phyloP scores from a whole-genome alignment of 2,888 invertebrate species.

The Cantharis rufa region DNA sequence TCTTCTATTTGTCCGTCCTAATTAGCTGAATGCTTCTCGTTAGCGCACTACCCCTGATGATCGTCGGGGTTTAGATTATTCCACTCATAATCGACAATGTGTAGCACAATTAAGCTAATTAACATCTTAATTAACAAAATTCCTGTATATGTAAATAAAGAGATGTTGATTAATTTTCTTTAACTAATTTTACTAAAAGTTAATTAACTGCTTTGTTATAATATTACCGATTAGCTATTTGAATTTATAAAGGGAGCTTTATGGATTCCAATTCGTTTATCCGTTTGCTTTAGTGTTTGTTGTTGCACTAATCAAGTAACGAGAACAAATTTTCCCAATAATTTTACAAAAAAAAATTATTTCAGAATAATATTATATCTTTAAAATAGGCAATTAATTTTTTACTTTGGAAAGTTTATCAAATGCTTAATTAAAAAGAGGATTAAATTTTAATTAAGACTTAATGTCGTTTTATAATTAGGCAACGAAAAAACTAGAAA shows the following conservation, averaged over 20 bases:
- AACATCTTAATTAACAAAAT: constrained; percentile 41
- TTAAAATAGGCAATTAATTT: neutral
- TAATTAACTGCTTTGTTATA: constrained; percentile 38
- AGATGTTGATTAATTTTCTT: constrained; percentile 36
- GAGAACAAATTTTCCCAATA: constrained; percentile 9
- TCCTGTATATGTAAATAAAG: constrained; percentile 20
- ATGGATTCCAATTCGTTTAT: constrained; percentile 17
- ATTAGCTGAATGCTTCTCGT: constrained; percentile 44
- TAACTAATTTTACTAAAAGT: constrained; percentile 37
- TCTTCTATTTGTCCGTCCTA: constrained; percentile 43
- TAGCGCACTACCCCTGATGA: constrained; percentile 33
- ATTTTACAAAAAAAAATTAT: neutral
- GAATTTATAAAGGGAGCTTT: constrained; percentile 22
- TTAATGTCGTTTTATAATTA: neutral
- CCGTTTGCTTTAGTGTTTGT: constrained; percentile 13
- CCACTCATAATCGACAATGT: constrained; percentile 37
- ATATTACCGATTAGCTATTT: constrained; percentile 32
- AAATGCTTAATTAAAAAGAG: neutral
- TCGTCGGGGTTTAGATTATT: constrained; percentile 33
- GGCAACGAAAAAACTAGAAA: neutral
- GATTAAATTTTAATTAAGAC: neutral
- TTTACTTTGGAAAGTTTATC: neutral
- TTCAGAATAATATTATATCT: neutral
- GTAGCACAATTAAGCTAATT: constrained; percentile 43
- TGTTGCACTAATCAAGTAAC: constrained; percentile 19